Conservation (phyloP, 2,113 vertebrate species). For the Myodes glareolus region DNA sequence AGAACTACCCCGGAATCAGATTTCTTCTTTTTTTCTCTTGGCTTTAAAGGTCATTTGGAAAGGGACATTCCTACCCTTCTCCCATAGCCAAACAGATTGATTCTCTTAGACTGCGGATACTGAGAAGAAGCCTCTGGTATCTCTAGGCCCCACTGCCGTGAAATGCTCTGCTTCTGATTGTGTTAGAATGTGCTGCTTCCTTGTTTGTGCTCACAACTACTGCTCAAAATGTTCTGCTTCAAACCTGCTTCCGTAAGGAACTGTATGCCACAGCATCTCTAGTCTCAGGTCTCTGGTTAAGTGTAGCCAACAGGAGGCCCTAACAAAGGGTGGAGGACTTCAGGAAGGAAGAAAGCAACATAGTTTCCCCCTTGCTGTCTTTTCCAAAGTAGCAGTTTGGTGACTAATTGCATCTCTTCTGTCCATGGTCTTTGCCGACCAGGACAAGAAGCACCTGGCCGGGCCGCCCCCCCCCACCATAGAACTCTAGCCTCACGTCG, state of each 20-base stretch:
- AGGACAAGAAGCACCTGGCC: not conserved
- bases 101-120: slow-evolving; percentile 13
- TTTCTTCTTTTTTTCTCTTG: slow-evolving; percentile 23
- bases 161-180: not conserved
- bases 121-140: not conserved
- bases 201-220: not conserved
- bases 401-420: not conserved
- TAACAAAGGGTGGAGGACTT: not conserved
- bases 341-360: not conserved
- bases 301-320: not conserved
- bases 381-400: not conserved
- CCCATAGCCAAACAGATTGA: not conserved
- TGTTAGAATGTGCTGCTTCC: not conserved
- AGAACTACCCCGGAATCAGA: not conserved
- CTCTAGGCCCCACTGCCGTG: not conserved
- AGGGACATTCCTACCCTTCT: not conserved
- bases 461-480: accelerated
- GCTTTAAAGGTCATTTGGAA: slow-evolving; percentile 42
- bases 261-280: not conserved
- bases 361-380: not conserved
- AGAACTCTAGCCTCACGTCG: not conserved
- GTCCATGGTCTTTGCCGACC: not conserved
- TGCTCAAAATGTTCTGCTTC: not conserved
- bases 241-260: not conserved
- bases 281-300: not conserved